These are phyloP conservation scores for Nemapogon koenigi DNA, from an alignment of 2,888 invertebrate genomes.

Conservation along the genomic window DNA sequence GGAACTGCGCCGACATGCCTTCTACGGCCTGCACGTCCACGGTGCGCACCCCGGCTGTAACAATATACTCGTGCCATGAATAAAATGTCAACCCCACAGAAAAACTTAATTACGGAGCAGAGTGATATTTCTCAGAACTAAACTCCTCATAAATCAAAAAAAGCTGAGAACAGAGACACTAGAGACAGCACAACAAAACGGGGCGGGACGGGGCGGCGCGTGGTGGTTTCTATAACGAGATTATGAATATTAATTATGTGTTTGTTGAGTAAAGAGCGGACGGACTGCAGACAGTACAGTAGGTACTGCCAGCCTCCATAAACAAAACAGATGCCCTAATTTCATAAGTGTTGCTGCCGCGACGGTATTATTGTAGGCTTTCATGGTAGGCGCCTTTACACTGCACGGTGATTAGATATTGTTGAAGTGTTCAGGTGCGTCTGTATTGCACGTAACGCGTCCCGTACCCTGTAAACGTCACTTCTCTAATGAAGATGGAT, in stretches of 20 bases:
- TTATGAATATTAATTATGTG: neutral
- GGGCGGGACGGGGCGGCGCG: no score
- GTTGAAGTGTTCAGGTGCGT: no score
- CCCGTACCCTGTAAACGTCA: no score
- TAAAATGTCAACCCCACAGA: neutral
- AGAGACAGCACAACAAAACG: neutral
- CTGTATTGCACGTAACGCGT: no score
- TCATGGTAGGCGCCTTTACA: no score
- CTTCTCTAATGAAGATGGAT: constrained; percentile 10
- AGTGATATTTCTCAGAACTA: neutral
- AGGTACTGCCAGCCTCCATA: no score
- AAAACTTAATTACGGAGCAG: neutral
- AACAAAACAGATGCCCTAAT: neutral
- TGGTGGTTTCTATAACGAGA: neutral
- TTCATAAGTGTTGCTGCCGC: constrained; percentile 1
- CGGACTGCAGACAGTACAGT: no score
- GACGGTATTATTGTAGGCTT: neutral
- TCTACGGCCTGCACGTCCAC: constrained; percentile 87
- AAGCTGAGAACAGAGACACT: neutral
- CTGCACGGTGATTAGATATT: no score
- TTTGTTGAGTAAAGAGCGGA: neutral
- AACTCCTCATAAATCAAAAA: neutral
- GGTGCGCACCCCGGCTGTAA: constrained; percentile 68
- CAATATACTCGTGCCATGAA: constrained; percentile 18
- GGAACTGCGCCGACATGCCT: constrained; percentile 85